Evolutionary conservation across 2,113 vertebrate genomes (phyloP).

Genomic region (Rhinopithecus roxellana): DNA sequence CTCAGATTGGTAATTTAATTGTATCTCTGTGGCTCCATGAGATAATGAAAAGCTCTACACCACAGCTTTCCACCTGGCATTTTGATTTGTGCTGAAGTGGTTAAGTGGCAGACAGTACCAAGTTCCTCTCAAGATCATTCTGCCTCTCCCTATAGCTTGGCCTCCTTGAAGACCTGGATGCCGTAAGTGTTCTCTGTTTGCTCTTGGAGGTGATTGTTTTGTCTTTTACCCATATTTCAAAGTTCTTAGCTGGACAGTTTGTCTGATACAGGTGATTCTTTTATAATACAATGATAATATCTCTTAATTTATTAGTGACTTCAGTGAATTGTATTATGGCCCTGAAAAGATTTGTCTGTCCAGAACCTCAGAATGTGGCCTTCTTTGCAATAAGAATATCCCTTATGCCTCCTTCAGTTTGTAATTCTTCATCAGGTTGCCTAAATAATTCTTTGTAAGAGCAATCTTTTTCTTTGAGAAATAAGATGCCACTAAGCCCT

Average conservation of each 20-base stretch:
- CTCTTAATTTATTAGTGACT: neutral
- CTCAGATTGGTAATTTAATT: neutral
- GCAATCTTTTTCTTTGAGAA: neutral
- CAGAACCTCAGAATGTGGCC: neutral
- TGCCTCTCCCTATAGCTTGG: neutral
- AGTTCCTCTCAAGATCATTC: neutral
- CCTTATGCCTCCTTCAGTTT: neutral
- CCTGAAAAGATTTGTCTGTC: neutral
- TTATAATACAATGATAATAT: slow-evolving; percentile 1
- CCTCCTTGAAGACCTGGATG: neutral
- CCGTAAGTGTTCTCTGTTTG: neutral
- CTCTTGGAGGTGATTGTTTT: neutral
- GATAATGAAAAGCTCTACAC: neutral
- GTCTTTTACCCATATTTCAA: neutral
- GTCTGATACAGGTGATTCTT: neutral
- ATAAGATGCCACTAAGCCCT: neutral
- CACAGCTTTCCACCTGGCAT: neutral
- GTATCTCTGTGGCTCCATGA: neutral
- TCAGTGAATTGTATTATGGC: neutral
- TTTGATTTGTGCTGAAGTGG: neutral
- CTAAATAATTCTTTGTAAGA: neutral
- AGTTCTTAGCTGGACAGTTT: neutral
- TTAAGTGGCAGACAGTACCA: neutral
- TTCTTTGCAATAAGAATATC: neutral
- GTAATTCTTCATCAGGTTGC: neutral